Evolutionary conservation across 64 coral and sea anemone species (phyloP).

Genomic region (Acropora tenuis): DNA sequence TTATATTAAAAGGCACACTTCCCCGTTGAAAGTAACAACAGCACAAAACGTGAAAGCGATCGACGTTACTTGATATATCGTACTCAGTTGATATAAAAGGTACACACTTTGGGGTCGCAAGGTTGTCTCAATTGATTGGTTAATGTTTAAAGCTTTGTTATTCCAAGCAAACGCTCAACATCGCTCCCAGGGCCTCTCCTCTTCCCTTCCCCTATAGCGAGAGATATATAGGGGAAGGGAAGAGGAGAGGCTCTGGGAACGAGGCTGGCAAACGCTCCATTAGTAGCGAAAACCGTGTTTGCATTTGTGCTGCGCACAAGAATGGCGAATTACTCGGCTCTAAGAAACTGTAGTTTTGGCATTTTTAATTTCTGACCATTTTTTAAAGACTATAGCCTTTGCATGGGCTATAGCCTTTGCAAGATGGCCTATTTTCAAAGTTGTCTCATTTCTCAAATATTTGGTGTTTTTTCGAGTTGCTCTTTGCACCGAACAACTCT

Average conservation of each 20-base stretch:
- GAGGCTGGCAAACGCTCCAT: background rate
- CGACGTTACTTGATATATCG: background rate
- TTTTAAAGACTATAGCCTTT: too few species aligned
- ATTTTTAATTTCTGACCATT: too few species aligned
- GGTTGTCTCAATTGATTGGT: background rate
- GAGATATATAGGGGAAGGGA: too few species aligned
- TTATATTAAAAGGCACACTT: background rate
- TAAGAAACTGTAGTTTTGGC: too few species aligned
- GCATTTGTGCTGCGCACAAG: background rate
- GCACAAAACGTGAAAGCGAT: background rate
- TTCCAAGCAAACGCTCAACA: background rate
- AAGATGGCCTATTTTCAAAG: too few species aligned
- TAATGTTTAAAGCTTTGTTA: background rate
- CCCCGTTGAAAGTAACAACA: background rate
- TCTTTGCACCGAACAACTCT: too few species aligned
- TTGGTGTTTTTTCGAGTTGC: too few species aligned
- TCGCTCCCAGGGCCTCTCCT: too few species aligned
- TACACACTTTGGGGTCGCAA: background rate
- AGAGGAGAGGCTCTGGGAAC: too few species aligned
- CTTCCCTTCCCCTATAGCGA: too few species aligned
- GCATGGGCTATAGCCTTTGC: too few species aligned
- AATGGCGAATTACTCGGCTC: background rate
- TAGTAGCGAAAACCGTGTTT: background rate
- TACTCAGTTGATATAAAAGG: background rate
- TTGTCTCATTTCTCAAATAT: too few species aligned